Evolutionary conservation across 2,888 invertebrate species (phyloP), one percentile per base, ranked within the genome.

Genomic region (Dolomedes plantarius): DNA sequence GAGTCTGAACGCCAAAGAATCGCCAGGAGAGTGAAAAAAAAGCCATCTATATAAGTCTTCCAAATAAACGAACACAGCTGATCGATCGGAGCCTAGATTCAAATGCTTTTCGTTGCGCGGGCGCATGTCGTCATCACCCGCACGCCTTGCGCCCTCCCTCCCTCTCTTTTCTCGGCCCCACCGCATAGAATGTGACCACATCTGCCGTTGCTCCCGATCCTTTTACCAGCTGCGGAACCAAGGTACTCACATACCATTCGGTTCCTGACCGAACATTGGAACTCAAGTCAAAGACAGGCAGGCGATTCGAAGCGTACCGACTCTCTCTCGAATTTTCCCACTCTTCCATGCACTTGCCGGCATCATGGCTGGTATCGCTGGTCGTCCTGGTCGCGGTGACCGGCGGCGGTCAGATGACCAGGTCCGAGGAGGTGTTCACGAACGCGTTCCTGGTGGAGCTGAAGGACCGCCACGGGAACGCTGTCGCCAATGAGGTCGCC

Each of bases 391-490:
- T 82, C 76, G 31, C 32, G 29, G 39, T n/a, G 78, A 64, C 69
- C 64, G 64, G 69, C 73, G 65, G 11, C 9, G 73, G 50, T 64
- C 68, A 71, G 32, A 32, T 46, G 68, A 62, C 27, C 27, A 31
- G 32, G 19, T 73, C 64, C 7, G 77, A 81, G 16, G 89, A 96
- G 91, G 94, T 99, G 90, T 97, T 97, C 93, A 98, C 98, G 91
- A 98, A 98, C 92, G 95, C 96, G 80, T 99, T 99, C 93, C 94
- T 97, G 91, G 98, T 99, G 90, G 94, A 95, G 90, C 95, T 98
- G 92, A 94, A 94, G 91, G 93, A 95, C 89, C 95, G 95, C 88
- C 94, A 96, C 87, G 94, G 94, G 83, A 94, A 94, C 89, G 93
- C 94, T 27, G 93, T 95, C 90, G 98, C 97, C 74, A 95, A 95